These are phyloP conservation scores for Embiotoca jacksoni DNA, from an alignment of 2,113 vertebrate species.

Conservation along the genomic window DNA sequence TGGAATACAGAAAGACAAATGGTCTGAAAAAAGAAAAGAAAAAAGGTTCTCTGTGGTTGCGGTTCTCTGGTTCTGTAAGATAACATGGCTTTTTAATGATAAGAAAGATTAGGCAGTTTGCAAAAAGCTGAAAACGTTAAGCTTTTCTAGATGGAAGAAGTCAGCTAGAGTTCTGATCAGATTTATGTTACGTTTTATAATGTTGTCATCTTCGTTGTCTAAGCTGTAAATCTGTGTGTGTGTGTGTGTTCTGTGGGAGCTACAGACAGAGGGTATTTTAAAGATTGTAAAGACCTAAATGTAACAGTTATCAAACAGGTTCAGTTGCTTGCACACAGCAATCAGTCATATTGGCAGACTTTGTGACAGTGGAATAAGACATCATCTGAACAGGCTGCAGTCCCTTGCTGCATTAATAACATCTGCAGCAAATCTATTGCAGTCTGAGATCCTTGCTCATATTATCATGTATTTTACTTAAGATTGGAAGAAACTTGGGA, in stretches of 20 bases:
- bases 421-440: slow-evolving; percentile 33
- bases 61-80: background rate
- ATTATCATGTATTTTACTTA: slow-evolving; percentile 37
- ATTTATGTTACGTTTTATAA: no score
- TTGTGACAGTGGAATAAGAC: slow-evolving; percentile 21
- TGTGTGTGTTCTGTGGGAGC: no score
- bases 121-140: no score
- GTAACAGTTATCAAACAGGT: background rate
- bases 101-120: background rate
- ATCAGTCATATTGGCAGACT: slow-evolving; percentile 41
- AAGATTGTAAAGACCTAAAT: background rate
- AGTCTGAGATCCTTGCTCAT: slow-evolving; percentile 30
- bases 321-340: background rate
- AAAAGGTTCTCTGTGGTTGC: no score
- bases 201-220: no score
- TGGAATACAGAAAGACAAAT: background rate
- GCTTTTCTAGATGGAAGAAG: no score
- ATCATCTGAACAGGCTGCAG: slow-evolving; percentile 32
- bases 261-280: background rate
- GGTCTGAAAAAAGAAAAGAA: slow-evolving; percentile 10
- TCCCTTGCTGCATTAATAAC: slow-evolving; percentile 28
- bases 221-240: no score
- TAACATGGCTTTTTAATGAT: slow-evolving; percentile 23
- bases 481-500: slow-evolving; percentile 48
- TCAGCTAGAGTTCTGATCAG: no score